Conservation (phyloP, 2,113 vertebrate genomes). For the Mastomys coucha region DNA sequence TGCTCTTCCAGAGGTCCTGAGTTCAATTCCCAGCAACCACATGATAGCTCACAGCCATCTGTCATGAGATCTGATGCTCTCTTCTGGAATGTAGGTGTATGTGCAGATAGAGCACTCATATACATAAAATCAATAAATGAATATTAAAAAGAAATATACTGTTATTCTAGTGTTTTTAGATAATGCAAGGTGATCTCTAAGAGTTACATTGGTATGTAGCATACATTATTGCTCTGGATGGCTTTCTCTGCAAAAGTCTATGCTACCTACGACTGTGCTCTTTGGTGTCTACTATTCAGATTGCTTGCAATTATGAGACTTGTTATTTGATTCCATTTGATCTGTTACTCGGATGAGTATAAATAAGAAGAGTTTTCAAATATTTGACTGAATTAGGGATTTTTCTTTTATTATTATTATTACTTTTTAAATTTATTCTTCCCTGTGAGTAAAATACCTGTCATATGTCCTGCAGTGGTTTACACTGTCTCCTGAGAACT, state of each 20-base stretch:
- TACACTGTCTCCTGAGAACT: not conserved
- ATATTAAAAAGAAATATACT: not conserved
- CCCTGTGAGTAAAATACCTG: not conserved
- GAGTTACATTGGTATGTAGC: not conserved
- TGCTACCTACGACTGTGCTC: not conserved
- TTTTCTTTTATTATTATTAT: not conserved
- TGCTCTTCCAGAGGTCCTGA: too few species aligned
- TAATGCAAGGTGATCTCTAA: not conserved
- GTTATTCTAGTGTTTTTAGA: not conserved
- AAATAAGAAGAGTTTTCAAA: constrained; percentile 18
- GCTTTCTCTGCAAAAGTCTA: not conserved
- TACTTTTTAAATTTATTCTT: not conserved
- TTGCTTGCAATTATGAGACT: not conserved
- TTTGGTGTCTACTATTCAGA: not conserved
- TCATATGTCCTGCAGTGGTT: not conserved
- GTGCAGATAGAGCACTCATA: too few species aligned
- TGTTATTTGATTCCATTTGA: not conserved
- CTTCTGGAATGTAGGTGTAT: too few species aligned
- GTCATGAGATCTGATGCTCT: too few species aligned
- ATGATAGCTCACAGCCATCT: too few species aligned
- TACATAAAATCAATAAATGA: not conserved
- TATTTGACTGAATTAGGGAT: not conserved
- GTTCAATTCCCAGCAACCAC: too few species aligned
- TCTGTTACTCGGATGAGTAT: not conserved
- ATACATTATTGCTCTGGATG: not conserved